Conservation (phyloP, 2,797 vertebrate genomes). For the Octomys mimax region DNA sequence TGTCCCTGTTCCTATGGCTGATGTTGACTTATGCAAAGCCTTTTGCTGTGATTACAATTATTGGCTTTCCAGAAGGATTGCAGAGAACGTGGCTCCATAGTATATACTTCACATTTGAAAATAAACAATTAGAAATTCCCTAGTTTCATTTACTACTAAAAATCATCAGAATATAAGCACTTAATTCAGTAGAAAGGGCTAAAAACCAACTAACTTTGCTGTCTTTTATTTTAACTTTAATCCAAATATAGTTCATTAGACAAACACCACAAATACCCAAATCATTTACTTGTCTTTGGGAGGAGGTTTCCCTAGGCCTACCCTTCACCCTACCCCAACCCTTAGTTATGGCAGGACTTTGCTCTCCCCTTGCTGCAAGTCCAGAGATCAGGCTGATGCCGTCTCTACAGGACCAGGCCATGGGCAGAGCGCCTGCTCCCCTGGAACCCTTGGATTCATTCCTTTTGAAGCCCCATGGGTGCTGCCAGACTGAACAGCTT, state of each 20-base stretch:
- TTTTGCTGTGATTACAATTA: conserved; percentile 22
- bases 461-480: not conserved
- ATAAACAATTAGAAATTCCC: not conserved
- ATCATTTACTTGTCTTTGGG: not conserved
- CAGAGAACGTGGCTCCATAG: not conserved
- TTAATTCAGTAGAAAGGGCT: not conserved
- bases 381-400: not conserved
- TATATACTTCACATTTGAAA: conserved; percentile 26
- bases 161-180: conserved; percentile 34
- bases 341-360: not conserved
- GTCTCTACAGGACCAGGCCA: not conserved
- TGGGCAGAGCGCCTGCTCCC: not conserved
- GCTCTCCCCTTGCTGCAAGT: not conserved
- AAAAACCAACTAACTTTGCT: conserved; percentile 44
- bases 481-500: conserved; percentile 35
- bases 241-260: conserved; percentile 53
- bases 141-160: conserved; percentile 21
- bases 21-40: not conserved
- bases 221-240: conserved; percentile 54
- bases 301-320: not conserved
- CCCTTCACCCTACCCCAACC: fast-evolving
- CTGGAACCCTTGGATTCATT: not conserved
- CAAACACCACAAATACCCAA: not conserved
- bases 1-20: not conserved
- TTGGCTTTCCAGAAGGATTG: not conserved